A percentile compares a stretch with the other conserved stretches of the same genome.
Evolutionary conservation across 2,113 vertebrate genomes (phyloP).

Genomic region (Sander lucioperca): DNA sequence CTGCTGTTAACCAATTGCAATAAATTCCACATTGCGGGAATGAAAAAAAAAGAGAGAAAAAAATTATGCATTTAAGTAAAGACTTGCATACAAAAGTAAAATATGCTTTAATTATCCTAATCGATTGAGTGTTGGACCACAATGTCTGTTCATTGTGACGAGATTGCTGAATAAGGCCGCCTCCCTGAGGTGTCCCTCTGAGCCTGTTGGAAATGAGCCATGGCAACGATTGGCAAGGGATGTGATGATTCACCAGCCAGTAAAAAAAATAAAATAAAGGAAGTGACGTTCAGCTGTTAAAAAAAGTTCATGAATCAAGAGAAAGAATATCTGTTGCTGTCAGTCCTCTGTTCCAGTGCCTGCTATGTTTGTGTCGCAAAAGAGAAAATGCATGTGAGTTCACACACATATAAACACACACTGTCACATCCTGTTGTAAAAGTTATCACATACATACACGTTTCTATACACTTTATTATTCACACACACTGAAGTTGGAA

Average conservation of each 20-base stretch:
- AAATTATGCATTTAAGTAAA: slow-evolving; percentile 17
- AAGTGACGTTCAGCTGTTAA: slow-evolving; percentile 36
- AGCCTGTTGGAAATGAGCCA: slow-evolving; percentile 26
- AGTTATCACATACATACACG: slow-evolving; percentile 12
- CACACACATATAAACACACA: slow-evolving; percentile 9
- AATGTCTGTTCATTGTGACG: slow-evolving; percentile 35
- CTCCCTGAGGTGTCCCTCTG: slow-evolving; percentile 4
- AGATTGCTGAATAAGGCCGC: neutral
- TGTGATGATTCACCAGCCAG: neutral
- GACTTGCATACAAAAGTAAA: slow-evolving; percentile 54
- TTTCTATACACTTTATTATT: neutral
- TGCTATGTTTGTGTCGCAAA: slow-evolving; percentile 77
- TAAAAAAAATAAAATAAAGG: neutral
- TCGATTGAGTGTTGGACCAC: slow-evolving; percentile 40
- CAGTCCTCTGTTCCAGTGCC: slow-evolving; percentile 83
- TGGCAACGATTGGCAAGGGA: neutral
- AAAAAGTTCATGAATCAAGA: slow-evolving; percentile 49
- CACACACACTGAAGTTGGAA: slow-evolving; percentile 7
- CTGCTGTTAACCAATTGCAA: slow-evolving; percentile 55
- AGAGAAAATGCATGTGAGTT: slow-evolving; percentile 78
- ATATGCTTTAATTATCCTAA: slow-evolving; percentile 54
- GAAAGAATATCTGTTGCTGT: slow-evolving; percentile 76
- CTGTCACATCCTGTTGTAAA: slow-evolving; percentile 15
- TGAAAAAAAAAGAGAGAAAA: neutral
- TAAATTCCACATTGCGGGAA: slow-evolving; percentile 58